Evolutionary conservation across 2,113 vertebrate genomes (phyloP).

Genomic region (Forbesichthys agassizii): DNA sequence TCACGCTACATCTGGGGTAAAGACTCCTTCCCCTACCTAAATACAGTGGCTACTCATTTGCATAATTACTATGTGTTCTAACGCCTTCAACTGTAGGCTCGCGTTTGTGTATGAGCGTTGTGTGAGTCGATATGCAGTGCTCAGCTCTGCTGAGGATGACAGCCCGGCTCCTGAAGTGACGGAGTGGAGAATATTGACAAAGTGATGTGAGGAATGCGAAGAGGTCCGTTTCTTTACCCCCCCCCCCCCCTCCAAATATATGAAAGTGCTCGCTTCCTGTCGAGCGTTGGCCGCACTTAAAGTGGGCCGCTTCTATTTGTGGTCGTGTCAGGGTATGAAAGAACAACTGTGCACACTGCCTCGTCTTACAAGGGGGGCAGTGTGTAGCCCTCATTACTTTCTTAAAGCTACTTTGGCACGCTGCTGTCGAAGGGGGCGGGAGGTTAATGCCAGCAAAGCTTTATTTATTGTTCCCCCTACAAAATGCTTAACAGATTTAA

Average conservation of each 20-base stretch:
- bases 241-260: conserved; percentile 32
- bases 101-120: conserved; percentile 23
- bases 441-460: conserved; percentile 79
- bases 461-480: conserved; percentile 79
- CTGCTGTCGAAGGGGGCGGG: conserved; percentile 64
- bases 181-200: conserved; percentile 57
- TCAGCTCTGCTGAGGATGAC: conserved; percentile 14
- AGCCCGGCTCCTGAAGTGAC: conserved; percentile 43
- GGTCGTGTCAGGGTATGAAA: conserved; percentile 79
- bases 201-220: conserved; percentile 58
- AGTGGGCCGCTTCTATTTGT: conserved; percentile 74
- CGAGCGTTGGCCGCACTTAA: conserved; percentile 61
- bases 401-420: conserved; percentile 76
- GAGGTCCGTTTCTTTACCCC: conserved; percentile 57
- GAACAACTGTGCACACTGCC: conserved; percentile 75
- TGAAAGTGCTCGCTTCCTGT: conserved; percentile 76
- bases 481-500: conserved; percentile 78
- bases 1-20: too few species aligned
- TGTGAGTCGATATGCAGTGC: conserved; percentile 28
- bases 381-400: conserved; percentile 79
- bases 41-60: too few species aligned
- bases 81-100: conserved; percentile 24
- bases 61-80: too few species aligned
- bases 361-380: conserved; percentile 76
- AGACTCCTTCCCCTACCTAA: too few species aligned